Conservation (phyloP, 2,888 invertebrate genomes). For the Eulithis prunata region DNA sequence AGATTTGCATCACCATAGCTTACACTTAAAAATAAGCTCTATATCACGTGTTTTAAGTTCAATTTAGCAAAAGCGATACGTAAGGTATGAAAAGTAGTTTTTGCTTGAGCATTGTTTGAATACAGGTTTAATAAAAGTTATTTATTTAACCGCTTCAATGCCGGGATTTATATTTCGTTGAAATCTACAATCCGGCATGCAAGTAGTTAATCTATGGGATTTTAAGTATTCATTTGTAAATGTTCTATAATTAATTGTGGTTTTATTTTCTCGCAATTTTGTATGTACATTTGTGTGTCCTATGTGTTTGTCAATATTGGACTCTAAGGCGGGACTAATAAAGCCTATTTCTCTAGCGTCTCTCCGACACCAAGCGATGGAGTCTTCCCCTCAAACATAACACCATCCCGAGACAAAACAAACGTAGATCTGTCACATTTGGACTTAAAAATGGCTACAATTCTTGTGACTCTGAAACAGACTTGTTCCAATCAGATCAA, state of each 20-base stretch:
- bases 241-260: background rate
- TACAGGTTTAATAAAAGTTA: no score
- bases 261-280: conserved; percentile 5
- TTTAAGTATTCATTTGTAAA: no score
- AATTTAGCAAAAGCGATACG: no score
- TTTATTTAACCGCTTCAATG: no score
- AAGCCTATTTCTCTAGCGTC: conserved; percentile 67
- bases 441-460: conserved; percentile 61
- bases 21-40: no score
- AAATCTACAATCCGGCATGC: no score
- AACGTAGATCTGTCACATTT: conserved; percentile 61
- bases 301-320: conserved; percentile 65
- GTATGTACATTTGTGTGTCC: conserved; percentile 37
- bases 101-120: no score
- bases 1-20: no score
- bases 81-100: no score
- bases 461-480: conserved; percentile 87
- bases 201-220: no score
- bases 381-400: conserved; percentile 72
- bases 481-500: conserved; percentile 91
- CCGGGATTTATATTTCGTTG: no score
- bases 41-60: no score
- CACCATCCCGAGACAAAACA: conserved; percentile 60
- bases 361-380: conserved; percentile 76
- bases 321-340: conserved; percentile 53